These are phyloP conservation scores for Potorous gilbertii DNA, from an alignment of 2,797 vertebrate species.

Conservation along the genomic window DNA sequence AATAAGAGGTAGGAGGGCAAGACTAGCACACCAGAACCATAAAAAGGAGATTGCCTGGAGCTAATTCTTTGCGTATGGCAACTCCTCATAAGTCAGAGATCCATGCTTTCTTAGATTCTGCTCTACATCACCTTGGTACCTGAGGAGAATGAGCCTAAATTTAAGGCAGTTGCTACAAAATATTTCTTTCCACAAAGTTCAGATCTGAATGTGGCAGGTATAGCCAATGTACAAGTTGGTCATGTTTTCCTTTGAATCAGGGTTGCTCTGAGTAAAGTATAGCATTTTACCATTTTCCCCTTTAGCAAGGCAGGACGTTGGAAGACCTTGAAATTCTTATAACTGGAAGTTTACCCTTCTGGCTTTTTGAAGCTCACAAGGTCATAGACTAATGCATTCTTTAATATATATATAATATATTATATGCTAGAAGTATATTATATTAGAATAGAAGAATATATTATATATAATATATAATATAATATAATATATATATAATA, in stretches of 20 bases:
- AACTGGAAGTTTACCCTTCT: neutral
- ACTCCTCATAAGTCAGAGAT: neutral
- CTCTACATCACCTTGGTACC: neutral
- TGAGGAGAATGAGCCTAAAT: neutral
- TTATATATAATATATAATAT: no score
- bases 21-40: neutral
- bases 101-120: neutral
- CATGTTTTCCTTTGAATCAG: no score
- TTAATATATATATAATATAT: no score
- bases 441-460: no score
- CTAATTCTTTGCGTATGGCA: neutral
- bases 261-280: neutral
- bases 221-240: neutral
- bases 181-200: neutral
- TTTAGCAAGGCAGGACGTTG: neutral
- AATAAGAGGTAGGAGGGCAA: neutral
- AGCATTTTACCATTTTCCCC: neutral
- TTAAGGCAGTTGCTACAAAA: neutral
- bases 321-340: neutral
- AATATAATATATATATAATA: no score
- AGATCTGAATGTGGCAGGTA: neutral
- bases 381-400: neutral
- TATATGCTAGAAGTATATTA: no score
- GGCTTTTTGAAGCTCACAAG: neutral
- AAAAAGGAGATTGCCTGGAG: neutral